A percentile compares a stretch with the other conserved stretches of the same genome.
Evolutionary conservation across 2,888 invertebrate genomes (phyloP).

Genomic region (Cerastis leucographa): DNA sequence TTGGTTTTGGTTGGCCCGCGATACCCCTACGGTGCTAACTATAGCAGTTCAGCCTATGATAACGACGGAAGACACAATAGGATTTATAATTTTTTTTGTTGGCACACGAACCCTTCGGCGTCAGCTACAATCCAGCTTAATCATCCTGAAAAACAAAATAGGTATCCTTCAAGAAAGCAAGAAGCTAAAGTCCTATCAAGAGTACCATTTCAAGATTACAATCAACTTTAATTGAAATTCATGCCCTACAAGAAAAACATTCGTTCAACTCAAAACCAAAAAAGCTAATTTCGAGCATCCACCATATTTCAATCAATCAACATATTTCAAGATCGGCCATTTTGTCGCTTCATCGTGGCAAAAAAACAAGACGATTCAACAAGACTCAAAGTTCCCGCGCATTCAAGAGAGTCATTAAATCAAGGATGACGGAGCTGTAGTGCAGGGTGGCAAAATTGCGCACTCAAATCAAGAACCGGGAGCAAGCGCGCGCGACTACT

Average conservation of each 20-base stretch:
- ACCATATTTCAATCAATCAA: too few species aligned
- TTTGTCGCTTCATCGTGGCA: too few species aligned
- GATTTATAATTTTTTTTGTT: not conserved
- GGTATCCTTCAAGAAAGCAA: slow-evolving; percentile 2
- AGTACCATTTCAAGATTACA: slow-evolving; percentile 1
- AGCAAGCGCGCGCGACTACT: not conserved
- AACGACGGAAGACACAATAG: not conserved
- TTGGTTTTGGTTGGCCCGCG: not conserved
- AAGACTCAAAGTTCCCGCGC: too few species aligned
- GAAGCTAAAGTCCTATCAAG: slow-evolving; percentile 2
- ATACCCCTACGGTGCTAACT: not conserved
- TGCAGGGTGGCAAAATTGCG: not conserved
- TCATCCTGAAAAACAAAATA: not conserved
- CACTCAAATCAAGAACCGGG: not conserved
- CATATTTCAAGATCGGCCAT: too few species aligned
- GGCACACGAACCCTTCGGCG: not conserved
- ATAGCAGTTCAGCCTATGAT: not conserved
- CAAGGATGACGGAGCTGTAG: not conserved
- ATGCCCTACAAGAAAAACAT: not conserved
- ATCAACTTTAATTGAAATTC: not conserved
- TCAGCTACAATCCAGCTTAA: slow-evolving; percentile 1
- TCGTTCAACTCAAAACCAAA: not conserved
- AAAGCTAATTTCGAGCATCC: too few species aligned
- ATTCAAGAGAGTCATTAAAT: too few species aligned
- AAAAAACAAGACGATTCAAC: too few species aligned